Base-by-base conservation (phyloP, 2,888 invertebrate genomes). In the Drepana falcataria region DNA sequence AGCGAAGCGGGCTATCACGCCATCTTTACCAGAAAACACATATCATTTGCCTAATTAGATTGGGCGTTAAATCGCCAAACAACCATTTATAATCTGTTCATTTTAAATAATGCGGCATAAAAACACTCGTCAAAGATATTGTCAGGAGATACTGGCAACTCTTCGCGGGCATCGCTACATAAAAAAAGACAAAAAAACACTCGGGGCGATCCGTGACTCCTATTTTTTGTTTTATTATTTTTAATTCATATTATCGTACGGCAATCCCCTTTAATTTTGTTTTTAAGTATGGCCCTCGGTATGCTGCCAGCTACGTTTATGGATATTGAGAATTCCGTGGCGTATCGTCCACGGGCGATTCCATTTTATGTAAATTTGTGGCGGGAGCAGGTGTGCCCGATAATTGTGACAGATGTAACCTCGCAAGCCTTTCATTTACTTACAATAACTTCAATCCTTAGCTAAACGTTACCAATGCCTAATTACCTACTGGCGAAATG, bases 201-300 rank as follows among this genome's bases (percentile, higher is more conserved):
- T 87, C 87, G 87, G 81, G 89, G 90, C 91, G 91, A 88, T 88
- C 91, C 90, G 89, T 90, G 90, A 89, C 89, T 90, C 78, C 81
- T 85, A 84, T 89, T 87, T 89, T 89, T 89, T 87, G 83, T 85
- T 89, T 89, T 89, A 88, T 89, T 89, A 88, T 90, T 91, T 90
- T 90, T 90, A 89, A 91, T 90, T 90, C 90, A 90, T 91, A 90
- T 90, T 90, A 91, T 90, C 87, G 89, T 87, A 85, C 79, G 85
- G 89, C 88, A 88, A 88, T 89, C 88, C 91, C 87, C 91, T 91
- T 91, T 90, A 91, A 90, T 91, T 91, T 91, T 87, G 90, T 89
- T 89, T 91, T 91, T 90, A 90, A 91, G 89, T 90, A 89, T 88
- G 89, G 88, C 77, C 83, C 83, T 81, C 82, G 87, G 86, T 85